Evolutionary conservation across 2,113 vertebrate species (phyloP).

Genomic region (Gymnobelideus leadbeateri): DNA sequence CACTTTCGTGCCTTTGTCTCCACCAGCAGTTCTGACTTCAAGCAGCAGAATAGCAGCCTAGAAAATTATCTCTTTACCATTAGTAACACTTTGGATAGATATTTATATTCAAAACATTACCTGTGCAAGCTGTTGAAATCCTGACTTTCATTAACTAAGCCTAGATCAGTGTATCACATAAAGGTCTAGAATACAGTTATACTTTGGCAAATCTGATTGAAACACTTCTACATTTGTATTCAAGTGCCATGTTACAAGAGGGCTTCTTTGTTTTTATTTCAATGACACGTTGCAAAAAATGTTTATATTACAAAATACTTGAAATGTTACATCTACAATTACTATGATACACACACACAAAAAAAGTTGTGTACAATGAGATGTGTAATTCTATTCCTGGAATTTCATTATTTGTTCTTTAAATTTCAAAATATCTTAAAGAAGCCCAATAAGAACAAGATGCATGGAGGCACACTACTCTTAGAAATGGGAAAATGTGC

Average conservation of each 20-base stretch:
- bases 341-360: conserved; percentile 84
- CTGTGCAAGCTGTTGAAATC: conserved; percentile 88
- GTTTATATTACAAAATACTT: conserved; percentile 80
- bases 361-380: conserved; percentile 83
- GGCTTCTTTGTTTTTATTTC: conserved; percentile 82
- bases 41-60: conserved; percentile 99
- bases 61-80: conserved; percentile 99
- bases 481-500: conserved; percentile 83
- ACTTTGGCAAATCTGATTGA: conserved; percentile 83
- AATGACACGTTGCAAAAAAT: conserved; percentile 63
- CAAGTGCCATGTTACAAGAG: conserved; percentile 82
- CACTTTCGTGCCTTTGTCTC: conserved; percentile 99
- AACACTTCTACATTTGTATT: conserved; percentile 77
- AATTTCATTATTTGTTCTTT: conserved; percentile 73
- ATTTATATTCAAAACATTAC: conserved; percentile 92
- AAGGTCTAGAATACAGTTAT: conserved; percentile 79
- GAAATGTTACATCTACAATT: conserved; percentile 82
- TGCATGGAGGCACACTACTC: conserved; percentile 82
- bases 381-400: conserved; percentile 84
- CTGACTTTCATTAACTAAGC: conserved; percentile 86
- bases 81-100: conserved; percentile 99
- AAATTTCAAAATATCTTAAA: conserved; percentile 82
- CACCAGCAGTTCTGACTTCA: conserved; percentile 99
- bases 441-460: conserved; percentile 86
- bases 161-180: conserved; percentile 81